phyloP scores from a whole-genome alignment of 2,888 invertebrate genomes.

The Parthenolecanium corni region DNA sequence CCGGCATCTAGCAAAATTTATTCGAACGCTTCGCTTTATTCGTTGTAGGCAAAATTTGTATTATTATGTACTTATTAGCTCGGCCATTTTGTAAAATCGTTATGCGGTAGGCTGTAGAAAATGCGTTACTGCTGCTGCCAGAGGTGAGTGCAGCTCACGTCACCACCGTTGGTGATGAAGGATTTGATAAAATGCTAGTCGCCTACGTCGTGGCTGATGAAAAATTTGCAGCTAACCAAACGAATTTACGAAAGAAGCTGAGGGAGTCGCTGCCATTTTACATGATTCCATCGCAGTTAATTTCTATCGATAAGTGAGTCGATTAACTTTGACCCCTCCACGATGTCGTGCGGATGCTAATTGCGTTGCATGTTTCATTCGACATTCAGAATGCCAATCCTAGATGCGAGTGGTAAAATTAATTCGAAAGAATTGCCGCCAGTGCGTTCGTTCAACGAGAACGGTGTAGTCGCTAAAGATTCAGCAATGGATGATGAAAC shows the following conservation, averaged over 20 bases:
- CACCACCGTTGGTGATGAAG: conserved; percentile 33
- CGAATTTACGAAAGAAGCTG: conserved; percentile 32
- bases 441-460: conserved; percentile 29
- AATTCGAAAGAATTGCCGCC: conserved; percentile 33
- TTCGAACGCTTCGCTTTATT: no score
- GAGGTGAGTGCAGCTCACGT: conserved; percentile 33
- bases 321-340: neutral
- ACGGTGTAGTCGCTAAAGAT: conserved; percentile 31
- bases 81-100: no score
- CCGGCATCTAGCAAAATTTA: no score
- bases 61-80: no score
- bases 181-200: conserved; percentile 34
- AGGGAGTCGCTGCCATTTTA: conserved; percentile 34
- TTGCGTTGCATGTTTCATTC: neutral
- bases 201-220: conserved; percentile 33
- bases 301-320: conserved; percentile 33
- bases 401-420: conserved; percentile 34
- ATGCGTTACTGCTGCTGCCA: conserved; percentile 32
- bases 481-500: conserved; percentile 31
- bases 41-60: no score
- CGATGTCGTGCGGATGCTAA: neutral
- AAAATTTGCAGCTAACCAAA: conserved; percentile 14
- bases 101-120: conserved; percentile 34
- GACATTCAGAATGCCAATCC: conserved; percentile 33
- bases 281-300: conserved; percentile 35